Evolutionary conservation across 2,888 invertebrate species (phyloP).

Genomic region (Phaonia tiefii): DNA sequence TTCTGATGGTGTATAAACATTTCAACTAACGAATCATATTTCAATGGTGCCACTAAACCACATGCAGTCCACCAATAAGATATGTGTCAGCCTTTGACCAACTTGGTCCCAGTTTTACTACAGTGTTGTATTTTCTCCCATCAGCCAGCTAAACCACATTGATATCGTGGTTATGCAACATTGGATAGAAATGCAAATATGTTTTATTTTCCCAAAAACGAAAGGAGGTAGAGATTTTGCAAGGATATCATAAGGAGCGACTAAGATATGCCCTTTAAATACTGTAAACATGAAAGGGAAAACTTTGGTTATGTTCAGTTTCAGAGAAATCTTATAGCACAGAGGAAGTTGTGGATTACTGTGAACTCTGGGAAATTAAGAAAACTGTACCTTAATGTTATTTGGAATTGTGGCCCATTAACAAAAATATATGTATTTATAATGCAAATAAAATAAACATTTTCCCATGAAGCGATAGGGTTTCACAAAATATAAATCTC

Average conservation of each 20-base stretch:
- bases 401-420: too few species aligned
- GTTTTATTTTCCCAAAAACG: slow-evolving; percentile 15
- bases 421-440: too few species aligned
- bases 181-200: slow-evolving; percentile 29
- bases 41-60: slow-evolving; percentile 5
- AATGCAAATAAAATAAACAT: too few species aligned
- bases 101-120: not conserved
- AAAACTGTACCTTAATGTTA: too few species aligned
- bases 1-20: not conserved
- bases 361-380: too few species aligned
- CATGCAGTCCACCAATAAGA: slow-evolving; percentile 3
- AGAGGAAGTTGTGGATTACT: too few species aligned
- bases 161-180: slow-evolving; percentile 14
- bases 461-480: too few species aligned
- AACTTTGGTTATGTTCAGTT: too few species aligned
- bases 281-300: too few species aligned
- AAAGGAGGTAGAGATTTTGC: slow-evolving; percentile 2
- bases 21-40: not conserved
- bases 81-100: slow-evolving; percentile 2
- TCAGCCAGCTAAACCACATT: slow-evolving; percentile 5
- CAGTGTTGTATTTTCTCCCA: not conserved
- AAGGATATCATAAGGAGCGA: not conserved
- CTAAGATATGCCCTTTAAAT: not conserved
- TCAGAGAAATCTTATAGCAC: too few species aligned
- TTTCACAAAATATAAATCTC: too few species aligned